phyloP scores from a whole-genome alignment of 2,113 vertebrate species.

The Orientallactaga bullata region DNA sequence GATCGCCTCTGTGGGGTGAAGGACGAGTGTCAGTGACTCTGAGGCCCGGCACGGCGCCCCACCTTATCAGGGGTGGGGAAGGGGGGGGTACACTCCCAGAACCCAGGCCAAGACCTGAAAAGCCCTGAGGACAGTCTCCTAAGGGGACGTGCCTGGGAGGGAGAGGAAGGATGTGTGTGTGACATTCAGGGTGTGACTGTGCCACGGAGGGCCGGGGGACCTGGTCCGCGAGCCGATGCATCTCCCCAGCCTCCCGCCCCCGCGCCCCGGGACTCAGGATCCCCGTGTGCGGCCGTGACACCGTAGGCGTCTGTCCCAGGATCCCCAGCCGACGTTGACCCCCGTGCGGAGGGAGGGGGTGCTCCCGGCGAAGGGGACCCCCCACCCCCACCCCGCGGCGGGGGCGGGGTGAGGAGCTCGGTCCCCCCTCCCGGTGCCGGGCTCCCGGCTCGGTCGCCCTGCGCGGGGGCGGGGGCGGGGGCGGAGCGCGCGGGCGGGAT shows the following conservation, averaged over 20 bases:
- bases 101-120: not conserved
- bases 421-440: slow-evolving; percentile 38
- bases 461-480: slow-evolving; percentile 79
- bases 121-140: slow-evolving; percentile 3
- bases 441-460: slow-evolving; percentile 48
- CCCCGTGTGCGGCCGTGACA: slow-evolving; percentile 20
- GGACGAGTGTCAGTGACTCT: slow-evolving; percentile 43
- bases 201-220: slow-evolving; percentile 43
- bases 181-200: slow-evolving; percentile 64
- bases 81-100: not conserved
- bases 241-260: not conserved
- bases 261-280: not conserved
- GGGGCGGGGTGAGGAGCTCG: slow-evolving; percentile 56
- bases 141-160: not conserved
- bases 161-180: not conserved
- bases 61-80: slow-evolving; percentile 37
- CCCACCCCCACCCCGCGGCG: not conserved
- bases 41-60: slow-evolving; percentile 65
- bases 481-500: slow-evolving; percentile 81
- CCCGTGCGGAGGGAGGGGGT: not conserved
- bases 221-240: not conserved
- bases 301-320: not conserved
- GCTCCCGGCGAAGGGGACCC: slow-evolving; percentile 37
- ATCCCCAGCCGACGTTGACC: not conserved
- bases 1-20: slow-evolving; percentile 62